phyloP scores from a whole-genome alignment of 2,113 vertebrate genomes.

The Pelobates fuscus region DNA sequence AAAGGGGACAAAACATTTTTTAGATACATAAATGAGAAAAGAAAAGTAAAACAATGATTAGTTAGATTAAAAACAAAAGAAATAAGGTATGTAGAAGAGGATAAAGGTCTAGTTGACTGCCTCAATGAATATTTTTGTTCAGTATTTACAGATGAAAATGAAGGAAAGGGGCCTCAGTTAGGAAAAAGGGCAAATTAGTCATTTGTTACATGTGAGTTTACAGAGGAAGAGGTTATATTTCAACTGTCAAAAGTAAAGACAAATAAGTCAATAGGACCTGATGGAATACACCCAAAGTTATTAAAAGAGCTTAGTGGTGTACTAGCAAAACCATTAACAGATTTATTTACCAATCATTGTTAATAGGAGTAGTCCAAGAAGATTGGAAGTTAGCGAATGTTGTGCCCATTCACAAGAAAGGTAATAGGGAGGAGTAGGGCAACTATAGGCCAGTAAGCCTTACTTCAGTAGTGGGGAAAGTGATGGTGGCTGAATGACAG shows the following conservation, averaged over 20 bases:
- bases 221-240: background rate
- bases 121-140: no score
- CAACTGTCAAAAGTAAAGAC: background rate
- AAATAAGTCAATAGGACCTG: background rate
- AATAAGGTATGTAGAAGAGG: no score
- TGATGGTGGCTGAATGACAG: background rate
- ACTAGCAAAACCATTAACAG: background rate
- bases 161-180: background rate
- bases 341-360: background rate
- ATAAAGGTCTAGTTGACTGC: no score
- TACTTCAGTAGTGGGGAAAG: background rate
- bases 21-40: no score
- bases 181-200: no score
- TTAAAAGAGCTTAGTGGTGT: background rate
- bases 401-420: slow-evolving; percentile 2
- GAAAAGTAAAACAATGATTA: no score
- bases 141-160: no score
- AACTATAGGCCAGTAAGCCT: background rate
- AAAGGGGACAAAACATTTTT: no score
- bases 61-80: no score
- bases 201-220: background rate
- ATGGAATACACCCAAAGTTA: background rate
- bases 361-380: background rate
- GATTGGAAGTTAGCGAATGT: background rate
- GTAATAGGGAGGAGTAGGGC: background rate